Percentiles rank a stretch among this genome's conserved stretches.
phyloP scores from a whole-genome alignment of 2,113 vertebrate genomes.

The Nerophis ophidion region DNA sequence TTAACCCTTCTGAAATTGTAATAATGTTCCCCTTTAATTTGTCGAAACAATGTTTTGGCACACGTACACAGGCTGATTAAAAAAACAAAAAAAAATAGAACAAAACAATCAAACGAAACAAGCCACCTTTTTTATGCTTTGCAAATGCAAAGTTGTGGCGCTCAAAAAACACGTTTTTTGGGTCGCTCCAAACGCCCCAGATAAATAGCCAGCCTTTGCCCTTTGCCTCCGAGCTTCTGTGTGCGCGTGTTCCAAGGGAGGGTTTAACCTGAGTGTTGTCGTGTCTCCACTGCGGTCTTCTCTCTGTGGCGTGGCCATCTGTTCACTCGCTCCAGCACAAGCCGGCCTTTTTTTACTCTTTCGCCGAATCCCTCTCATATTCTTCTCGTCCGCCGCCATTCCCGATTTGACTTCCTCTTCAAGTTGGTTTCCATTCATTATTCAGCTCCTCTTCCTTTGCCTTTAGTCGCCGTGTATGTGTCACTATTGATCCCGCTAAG shows the following conservation, averaged over 20 bases:
- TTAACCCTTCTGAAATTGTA: too few species aligned
- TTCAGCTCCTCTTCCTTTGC: not conserved
- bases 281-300: slow-evolving; percentile 52
- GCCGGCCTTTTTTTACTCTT: slow-evolving; percentile 24
- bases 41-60: not conserved
- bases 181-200: slow-evolving; percentile 15
- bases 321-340: slow-evolving; percentile 46
- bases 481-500: slow-evolving; percentile 28
- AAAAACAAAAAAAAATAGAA: not conserved
- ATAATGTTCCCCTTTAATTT: not conserved
- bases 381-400: not conserved
- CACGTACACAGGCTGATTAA: not conserved
- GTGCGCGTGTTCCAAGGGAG: slow-evolving; percentile 36
- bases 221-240: slow-evolving; percentile 28
- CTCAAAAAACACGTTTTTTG: slow-evolving; percentile 10
- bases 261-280: slow-evolving; percentile 63
- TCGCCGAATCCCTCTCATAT: slow-evolving; percentile 7
- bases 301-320: slow-evolving; percentile 63
- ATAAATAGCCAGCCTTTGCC: slow-evolving; percentile 42
- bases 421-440: not conserved
- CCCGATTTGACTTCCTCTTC: slow-evolving; percentile 2
- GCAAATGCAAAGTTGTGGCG: not conserved
- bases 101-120: not conserved
- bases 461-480: slow-evolving; percentile 5
- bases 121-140: not conserved